A percentile compares a stretch with the other conserved stretches of the same genome.
Evolutionary conservation across 2,888 invertebrate genomes (phyloP).

Genomic region (Eristalis tenax): DNA sequence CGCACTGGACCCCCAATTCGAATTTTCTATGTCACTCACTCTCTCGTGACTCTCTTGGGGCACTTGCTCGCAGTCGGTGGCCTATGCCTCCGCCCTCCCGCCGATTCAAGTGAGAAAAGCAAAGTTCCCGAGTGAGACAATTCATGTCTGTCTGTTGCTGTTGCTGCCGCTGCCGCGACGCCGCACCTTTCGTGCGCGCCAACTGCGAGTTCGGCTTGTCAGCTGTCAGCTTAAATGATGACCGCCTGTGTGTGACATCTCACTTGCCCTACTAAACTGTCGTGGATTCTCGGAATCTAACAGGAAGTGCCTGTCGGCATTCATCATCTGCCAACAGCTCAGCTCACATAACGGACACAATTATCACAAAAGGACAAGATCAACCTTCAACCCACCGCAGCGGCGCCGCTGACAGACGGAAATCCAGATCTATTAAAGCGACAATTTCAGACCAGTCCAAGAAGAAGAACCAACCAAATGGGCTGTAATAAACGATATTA

Average conservation of each 20-base stretch:
- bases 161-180: neutral
- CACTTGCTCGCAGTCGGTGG: slow-evolving; percentile 37
- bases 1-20: neutral
- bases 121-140: slow-evolving; percentile 61
- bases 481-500: slow-evolving; percentile 52
- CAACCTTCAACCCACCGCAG: neutral
- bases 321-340: neutral
- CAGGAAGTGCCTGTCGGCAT: neutral
- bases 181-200: neutral
- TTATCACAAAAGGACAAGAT: slow-evolving; percentile 42
- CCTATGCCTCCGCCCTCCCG: slow-evolving; percentile 50
- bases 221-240: slow-evolving; percentile 31
- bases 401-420: neutral
- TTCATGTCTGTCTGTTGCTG: slow-evolving; percentile 53
- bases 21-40: too few relatives aligned
- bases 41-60: neutral
- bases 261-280: slow-evolving; percentile 35
- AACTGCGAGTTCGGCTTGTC: slow-evolving; percentile 21
- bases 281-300: slow-evolving; percentile 43
- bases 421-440: slow-evolving; percentile 51
- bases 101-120: slow-evolving; percentile 59
- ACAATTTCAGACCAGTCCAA: neutral
- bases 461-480: slow-evolving; percentile 18
- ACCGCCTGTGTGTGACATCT: neutral
- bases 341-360: slow-evolving; percentile 7